phyloP scores from a whole-genome alignment of 2,797 vertebrate genomes.

The Melanogrammus aeglefinus region DNA sequence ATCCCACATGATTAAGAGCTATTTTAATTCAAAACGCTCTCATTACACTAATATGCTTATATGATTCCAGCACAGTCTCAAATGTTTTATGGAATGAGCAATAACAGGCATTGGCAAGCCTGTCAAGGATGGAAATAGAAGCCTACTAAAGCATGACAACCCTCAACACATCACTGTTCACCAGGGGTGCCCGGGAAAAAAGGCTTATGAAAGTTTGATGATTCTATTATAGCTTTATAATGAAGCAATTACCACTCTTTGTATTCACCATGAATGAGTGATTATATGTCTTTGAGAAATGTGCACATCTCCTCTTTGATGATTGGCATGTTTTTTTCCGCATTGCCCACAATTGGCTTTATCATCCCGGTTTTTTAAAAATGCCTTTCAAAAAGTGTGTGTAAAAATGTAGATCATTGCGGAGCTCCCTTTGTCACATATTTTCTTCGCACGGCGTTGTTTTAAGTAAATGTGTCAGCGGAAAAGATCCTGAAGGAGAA shows the following conservation, averaged over 20 bases:
- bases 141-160: slow-evolving; percentile 7
- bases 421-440: slow-evolving; percentile 47
- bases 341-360: slow-evolving; percentile 51
- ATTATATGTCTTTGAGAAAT: slow-evolving; percentile 49
- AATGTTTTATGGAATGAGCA: slow-evolving; percentile 28
- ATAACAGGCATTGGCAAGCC: not conserved
- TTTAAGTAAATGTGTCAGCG: slow-evolving; percentile 48
- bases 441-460: slow-evolving; percentile 54
- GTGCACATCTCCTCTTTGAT: slow-evolving; percentile 48
- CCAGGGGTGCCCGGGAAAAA: slow-evolving; percentile 58
- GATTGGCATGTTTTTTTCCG: slow-evolving; percentile 58
- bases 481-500: slow-evolving; percentile 46
- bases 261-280: slow-evolving; percentile 51
- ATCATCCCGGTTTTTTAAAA: slow-evolving; percentile 31
- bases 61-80: slow-evolving; percentile 35
- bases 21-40: slow-evolving; percentile 33
- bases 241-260: slow-evolving; percentile 65
- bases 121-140: slow-evolving; percentile 18
- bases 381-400: slow-evolving; percentile 24
- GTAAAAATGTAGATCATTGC: slow-evolving; percentile 51
- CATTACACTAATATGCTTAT: slow-evolving; percentile 29
- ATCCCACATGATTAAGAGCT: slow-evolving; percentile 27
- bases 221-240: slow-evolving; percentile 67
- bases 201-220: slow-evolving; percentile 61
- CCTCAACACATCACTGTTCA: slow-evolving; percentile 35